A percentile compares a stretch with the other conserved stretches of the same genome.
Conservation (phyloP, 2,888 invertebrate genomes). For the Sinhomidia bicolor region DNA sequence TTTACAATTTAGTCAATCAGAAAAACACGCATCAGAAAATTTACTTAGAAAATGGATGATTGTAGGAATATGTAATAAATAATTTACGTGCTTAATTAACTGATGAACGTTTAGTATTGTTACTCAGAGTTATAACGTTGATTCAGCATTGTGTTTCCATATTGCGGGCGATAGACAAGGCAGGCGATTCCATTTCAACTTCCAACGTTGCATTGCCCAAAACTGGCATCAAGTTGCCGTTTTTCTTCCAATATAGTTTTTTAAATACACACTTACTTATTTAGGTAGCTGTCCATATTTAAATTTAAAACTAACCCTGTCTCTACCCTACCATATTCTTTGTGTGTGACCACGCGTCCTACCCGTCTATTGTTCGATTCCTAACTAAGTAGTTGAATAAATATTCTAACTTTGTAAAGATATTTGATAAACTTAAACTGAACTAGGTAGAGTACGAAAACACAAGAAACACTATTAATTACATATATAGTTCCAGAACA, state of each 20-base stretch:
- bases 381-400: neutral
- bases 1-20: neutral
- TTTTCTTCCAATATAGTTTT: constrained; percentile 14
- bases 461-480: neutral
- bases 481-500: neutral
- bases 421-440: neutral
- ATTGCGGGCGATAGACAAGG: neutral
- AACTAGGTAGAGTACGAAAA: neutral
- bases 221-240: neutral
- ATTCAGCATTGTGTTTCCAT: neutral
- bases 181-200: neutral
- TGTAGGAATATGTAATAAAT: too few relatives aligned
- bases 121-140: neutral
- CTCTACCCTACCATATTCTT: neutral
- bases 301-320: neutral
- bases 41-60: neutral
- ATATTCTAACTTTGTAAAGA: neutral
- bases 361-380: neutral
- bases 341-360: neutral
- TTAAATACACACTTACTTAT: neutral
- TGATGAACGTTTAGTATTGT: too few relatives aligned
- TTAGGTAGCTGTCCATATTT: neutral
- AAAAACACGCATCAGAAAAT: neutral
- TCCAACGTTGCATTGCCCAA: neutral
- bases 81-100: neutral